A percentile compares a stretch with the other conserved stretches of the same genome.
Evolutionary conservation across 37 sponge, comb jelly and placozoan species (phyloP).

Genomic region (Eunapius fragilis): DNA sequence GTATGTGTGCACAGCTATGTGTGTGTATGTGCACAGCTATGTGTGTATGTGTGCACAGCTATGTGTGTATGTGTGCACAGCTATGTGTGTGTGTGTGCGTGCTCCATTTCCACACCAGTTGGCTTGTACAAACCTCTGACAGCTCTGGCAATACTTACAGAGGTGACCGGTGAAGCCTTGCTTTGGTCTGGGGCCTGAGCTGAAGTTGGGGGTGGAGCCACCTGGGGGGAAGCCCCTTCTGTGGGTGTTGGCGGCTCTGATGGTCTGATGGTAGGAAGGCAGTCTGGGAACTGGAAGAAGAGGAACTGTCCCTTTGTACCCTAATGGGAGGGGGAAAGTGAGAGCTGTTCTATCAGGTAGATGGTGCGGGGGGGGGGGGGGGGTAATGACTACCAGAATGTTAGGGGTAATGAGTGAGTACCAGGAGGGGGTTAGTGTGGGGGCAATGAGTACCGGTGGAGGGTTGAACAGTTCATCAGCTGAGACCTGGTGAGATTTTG

Average conservation of each 20-base stretch:
- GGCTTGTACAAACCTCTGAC: no score
- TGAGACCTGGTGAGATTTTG: background rate
- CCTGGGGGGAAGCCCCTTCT: background rate
- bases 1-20: no score
- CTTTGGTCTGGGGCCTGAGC: background rate
- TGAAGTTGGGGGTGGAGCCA: background rate
- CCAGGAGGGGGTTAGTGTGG: background rate
- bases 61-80: no score
- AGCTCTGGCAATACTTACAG: background rate
- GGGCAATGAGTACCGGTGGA: background rate
- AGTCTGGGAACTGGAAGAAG: constrained; percentile 68
- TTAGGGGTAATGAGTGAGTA: background rate
- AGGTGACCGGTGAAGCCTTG: background rate
- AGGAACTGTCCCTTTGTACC: constrained; percentile 39
- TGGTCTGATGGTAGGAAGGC: constrained; percentile 24
- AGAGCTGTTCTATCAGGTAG: constrained; percentile 14
- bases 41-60: background rate
- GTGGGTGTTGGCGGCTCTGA: background rate
- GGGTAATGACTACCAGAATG: constrained; percentile 22
- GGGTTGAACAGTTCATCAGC: constrained; percentile 45
- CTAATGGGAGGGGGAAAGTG: constrained; percentile 1
- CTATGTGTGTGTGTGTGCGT: no score
- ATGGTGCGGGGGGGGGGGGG: constrained; percentile 49
- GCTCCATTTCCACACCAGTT: no score
- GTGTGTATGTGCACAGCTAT: no score